Conservation (phyloP, 2,888 invertebrate species). For the Acanthopleura granulata region DNA sequence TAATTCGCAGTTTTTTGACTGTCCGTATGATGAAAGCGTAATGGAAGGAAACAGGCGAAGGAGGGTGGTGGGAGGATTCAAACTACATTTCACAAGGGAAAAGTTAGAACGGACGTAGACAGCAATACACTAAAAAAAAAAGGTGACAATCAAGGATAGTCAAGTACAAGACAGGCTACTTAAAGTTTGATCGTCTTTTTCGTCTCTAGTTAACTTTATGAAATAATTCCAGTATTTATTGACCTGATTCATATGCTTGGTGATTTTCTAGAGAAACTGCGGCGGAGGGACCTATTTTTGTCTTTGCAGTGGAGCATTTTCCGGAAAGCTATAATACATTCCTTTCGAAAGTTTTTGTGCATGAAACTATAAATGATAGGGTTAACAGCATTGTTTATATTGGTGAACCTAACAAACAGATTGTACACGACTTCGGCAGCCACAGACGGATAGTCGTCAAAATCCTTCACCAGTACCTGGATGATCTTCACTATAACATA, state of each 20-base stretch:
- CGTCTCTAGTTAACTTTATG: too few species aligned
- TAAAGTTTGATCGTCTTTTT: too few species aligned
- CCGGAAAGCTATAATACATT: conserved; percentile 36
- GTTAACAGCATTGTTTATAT: conserved; percentile 63
- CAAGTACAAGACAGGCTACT: too few species aligned
- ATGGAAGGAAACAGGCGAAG: too few species aligned
- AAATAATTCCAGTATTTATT: too few species aligned
- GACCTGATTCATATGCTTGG: conserved; percentile 10
- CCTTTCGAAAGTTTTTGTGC: conserved; percentile 52
- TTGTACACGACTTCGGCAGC: conserved; percentile 57
- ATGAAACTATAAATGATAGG: conserved; percentile 62
- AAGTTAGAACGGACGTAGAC: too few species aligned
- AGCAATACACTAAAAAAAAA: too few species aligned
- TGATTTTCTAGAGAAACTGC: not conserved
- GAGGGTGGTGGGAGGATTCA: too few species aligned
- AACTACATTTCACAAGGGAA: too few species aligned
- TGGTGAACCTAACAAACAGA: conserved; percentile 58
- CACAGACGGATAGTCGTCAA: conserved; percentile 48
- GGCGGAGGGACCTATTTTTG: not conserved
- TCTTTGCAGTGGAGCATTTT: conserved; percentile 32
- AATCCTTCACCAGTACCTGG: conserved; percentile 51
- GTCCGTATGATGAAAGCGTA: too few species aligned
- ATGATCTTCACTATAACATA: conserved; percentile 56
- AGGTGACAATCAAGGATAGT: too few species aligned
- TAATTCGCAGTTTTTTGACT: too few species aligned